These are phyloP conservation scores for Petrophora chlorosata DNA, from an alignment of 2,888 invertebrate genomes.

Conservation along the genomic window DNA sequence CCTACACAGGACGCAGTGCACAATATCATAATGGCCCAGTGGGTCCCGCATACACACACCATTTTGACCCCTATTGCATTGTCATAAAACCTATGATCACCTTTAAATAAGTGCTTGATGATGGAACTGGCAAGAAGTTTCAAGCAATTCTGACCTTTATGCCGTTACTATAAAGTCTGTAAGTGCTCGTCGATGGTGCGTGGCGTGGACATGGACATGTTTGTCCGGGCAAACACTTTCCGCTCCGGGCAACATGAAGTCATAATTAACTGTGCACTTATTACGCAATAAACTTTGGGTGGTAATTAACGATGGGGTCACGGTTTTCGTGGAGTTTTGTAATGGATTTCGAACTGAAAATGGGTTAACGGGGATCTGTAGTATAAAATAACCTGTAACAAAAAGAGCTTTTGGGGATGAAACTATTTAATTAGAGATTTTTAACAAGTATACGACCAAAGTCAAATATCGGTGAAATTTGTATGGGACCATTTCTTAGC, in stretches of 20 bases:
- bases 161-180: slow-evolving; percentile 1
- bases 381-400: no score
- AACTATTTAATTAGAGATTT: no score
- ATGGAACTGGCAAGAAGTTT: background rate
- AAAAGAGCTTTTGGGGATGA: no score
- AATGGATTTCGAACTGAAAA: no score
- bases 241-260: slow-evolving; percentile 29
- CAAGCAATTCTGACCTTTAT: background rate
- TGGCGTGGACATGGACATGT: slow-evolving; percentile 13
- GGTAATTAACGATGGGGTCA: slow-evolving; percentile 20
- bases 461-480: no score
- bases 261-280: slow-evolving; percentile 37
- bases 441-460: no score
- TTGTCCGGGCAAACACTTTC: slow-evolving; percentile 37
- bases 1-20: slow-evolving; percentile 16
- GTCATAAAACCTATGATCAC: background rate
- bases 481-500: no score
- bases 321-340: slow-evolving; percentile 5
- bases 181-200: background rate
- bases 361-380: no score
- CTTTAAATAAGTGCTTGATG: background rate
- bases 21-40: slow-evolving; percentile 33
- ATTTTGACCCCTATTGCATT: slow-evolving; percentile 2
- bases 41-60: slow-evolving; percentile 4
- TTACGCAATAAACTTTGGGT: slow-evolving; percentile 21